Conservation (phyloP, 2,888 invertebrate genomes). For the Thymelicus lineola region DNA sequence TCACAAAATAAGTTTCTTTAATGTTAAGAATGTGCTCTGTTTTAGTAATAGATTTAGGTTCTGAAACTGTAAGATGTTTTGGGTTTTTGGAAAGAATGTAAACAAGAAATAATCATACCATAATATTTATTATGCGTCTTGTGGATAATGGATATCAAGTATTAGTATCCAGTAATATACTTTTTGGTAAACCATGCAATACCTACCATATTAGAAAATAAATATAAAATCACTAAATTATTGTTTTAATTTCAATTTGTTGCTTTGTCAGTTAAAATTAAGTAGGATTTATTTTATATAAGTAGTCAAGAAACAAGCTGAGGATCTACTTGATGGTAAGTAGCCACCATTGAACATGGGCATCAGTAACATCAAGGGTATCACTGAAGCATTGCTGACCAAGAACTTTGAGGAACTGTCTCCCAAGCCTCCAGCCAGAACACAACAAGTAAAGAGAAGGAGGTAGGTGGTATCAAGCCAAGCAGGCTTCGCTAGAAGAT, state of each 20-base stretch:
- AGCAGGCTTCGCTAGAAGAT: no score
- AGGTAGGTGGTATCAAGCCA: no score
- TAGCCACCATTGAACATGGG: no score
- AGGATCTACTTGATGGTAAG: no score
- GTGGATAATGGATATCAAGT: constrained; percentile 6
- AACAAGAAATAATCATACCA: not conserved
- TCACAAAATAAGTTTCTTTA: constrained; percentile 5
- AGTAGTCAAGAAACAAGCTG: no score
- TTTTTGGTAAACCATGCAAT: constrained; percentile 27
- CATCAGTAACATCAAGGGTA: no score
- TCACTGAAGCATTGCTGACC: no score
- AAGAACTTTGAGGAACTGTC: no score
- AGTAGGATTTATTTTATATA: not conserved
- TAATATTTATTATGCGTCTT: not conserved
- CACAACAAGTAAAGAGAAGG: no score
- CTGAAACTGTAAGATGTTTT: not conserved
- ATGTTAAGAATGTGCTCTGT: constrained; percentile 9
- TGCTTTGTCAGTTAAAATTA: not conserved
- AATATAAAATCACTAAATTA: constrained; percentile 8
- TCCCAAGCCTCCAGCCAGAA: no score
- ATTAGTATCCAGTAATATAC: constrained; percentile 14
- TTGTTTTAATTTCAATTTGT: constrained; percentile 19
- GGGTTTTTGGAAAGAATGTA: not conserved
- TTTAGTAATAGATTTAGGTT: constrained; percentile 16
- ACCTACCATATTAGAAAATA: constrained; percentile 30